Evolutionary conservation across 2,888 invertebrate genomes (phyloP).

Genomic region (Biston betularia): DNA sequence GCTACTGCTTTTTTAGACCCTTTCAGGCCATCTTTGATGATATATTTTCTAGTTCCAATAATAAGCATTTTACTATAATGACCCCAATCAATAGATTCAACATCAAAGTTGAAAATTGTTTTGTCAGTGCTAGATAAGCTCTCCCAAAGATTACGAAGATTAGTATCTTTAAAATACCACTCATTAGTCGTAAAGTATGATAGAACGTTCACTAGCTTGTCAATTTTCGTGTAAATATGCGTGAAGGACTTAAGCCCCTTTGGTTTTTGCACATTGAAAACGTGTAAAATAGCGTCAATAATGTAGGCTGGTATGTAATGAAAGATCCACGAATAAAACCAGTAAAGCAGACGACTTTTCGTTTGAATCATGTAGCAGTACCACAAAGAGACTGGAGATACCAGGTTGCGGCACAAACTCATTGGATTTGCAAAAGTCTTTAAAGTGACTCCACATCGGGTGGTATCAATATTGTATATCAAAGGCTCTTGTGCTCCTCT

Average conservation of each 20-base stretch:
- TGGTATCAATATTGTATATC: neutral
- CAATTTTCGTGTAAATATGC: neutral
- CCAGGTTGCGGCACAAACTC: neutral
- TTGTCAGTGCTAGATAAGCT: neutral
- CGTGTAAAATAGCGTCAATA: neutral
- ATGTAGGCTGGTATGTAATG: neutral
- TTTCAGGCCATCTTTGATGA: neutral
- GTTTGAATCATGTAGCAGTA: neutral
- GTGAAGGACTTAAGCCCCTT: neutral
- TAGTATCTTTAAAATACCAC: neutral
- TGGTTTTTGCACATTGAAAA: neutral
- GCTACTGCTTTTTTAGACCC: neutral
- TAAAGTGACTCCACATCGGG: neutral
- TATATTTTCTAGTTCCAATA: neutral
- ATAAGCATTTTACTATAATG: neutral
- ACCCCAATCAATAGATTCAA: neutral
- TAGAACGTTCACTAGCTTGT: neutral
- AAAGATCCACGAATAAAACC: neutral
- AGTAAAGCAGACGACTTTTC: neutral
- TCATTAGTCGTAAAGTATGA: neutral
- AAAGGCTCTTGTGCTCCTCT: neutral
- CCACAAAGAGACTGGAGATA: neutral
- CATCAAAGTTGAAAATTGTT: neutral
- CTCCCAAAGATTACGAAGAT: neutral
- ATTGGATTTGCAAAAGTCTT: neutral